Evolutionary conservation across 2,888 invertebrate genomes (phyloP).

Genomic region (Sphaeridia pumilis): DNA sequence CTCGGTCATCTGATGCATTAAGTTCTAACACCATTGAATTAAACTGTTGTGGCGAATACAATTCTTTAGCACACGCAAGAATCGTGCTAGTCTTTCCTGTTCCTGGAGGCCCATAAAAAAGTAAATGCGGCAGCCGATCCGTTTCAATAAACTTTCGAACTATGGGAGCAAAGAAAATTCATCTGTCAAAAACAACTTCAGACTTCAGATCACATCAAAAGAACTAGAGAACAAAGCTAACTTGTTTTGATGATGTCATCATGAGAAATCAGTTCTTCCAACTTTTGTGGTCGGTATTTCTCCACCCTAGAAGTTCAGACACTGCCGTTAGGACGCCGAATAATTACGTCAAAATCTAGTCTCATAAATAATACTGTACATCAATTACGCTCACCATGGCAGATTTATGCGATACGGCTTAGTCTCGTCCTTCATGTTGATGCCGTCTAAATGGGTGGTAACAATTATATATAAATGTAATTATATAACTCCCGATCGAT

Average conservation of each 20-base stretch:
- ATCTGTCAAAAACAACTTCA: neutral
- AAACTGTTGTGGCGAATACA: slow-evolving; percentile 66
- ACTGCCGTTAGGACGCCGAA: neutral
- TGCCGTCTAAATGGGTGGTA: neutral
- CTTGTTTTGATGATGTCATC: slow-evolving; percentile 93
- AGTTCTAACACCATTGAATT: slow-evolving; percentile 69
- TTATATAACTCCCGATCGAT: neutral
- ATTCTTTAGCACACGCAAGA: slow-evolving; percentile 80
- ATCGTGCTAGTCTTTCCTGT: slow-evolving; percentile 91
- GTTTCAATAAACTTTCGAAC: slow-evolving; percentile 58
- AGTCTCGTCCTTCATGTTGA: neutral
- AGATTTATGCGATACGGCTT: slow-evolving; percentile 32
- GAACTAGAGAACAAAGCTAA: slow-evolving; percentile 44
- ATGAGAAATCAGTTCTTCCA: slow-evolving; percentile 92
- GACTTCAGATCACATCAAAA: neutral
- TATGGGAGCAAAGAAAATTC: slow-evolving; percentile 38
- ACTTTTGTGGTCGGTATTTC: slow-evolving; percentile 84
- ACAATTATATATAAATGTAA: neutral
- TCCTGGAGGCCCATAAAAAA: slow-evolving; percentile 97
- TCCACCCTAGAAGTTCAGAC: slow-evolving; percentile 63
- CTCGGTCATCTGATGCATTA: slow-evolving; percentile 97
- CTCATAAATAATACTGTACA: too few species aligned
- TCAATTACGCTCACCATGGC: slow-evolving; percentile 34
- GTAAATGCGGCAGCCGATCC: slow-evolving; percentile 73
- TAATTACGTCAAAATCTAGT: neutral